phyloP scores from a whole-genome alignment of 2,797 vertebrate species.

The Pipistrellus nathusii region DNA sequence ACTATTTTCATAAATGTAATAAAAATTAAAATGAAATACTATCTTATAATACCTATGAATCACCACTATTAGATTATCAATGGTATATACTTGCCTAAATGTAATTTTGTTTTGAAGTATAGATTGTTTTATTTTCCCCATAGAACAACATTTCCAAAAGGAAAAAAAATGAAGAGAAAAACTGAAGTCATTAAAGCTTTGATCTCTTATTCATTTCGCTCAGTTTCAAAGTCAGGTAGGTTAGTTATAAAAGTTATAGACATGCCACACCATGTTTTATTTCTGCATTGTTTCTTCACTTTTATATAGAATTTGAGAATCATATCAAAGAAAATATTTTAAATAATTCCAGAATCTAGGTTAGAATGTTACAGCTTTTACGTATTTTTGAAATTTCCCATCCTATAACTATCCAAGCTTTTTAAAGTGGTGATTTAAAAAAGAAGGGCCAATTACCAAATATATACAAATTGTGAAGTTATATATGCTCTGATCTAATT shows the following conservation, averaged over 20 bases:
- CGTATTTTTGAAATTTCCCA: slow-evolving; percentile 70
- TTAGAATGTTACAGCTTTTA: slow-evolving; percentile 60
- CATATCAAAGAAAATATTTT: slow-evolving; percentile 77
- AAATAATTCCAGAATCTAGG: slow-evolving; percentile 74
- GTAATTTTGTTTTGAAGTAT: slow-evolving; percentile 24
- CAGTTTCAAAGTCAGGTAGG: slow-evolving; percentile 53
- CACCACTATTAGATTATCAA: neutral
- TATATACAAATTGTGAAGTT: neutral
- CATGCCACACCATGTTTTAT: slow-evolving; percentile 57
- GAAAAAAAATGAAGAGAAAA: neutral
- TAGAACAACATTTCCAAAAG: neutral
- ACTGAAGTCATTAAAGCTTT: slow-evolving; percentile 53
- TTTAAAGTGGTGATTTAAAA: slow-evolving; percentile 58
- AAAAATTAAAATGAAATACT: slow-evolving; percentile 46
- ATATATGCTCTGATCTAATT: neutral
- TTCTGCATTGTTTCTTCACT: slow-evolving; percentile 50
- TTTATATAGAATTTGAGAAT: slow-evolving; percentile 70
- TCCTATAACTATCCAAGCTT: slow-evolving; percentile 39
- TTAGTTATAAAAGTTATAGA: slow-evolving; percentile 67
- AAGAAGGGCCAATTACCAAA: neutral
- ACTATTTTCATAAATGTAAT: neutral
- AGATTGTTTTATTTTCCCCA: neutral
- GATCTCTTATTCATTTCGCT: slow-evolving; percentile 50
- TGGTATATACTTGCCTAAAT: neutral
- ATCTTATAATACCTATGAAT: neutral